These are phyloP conservation scores for Trimorus sp. DNA, from an alignment of 2,888 invertebrate genomes.

Conservation along the genomic window DNA sequence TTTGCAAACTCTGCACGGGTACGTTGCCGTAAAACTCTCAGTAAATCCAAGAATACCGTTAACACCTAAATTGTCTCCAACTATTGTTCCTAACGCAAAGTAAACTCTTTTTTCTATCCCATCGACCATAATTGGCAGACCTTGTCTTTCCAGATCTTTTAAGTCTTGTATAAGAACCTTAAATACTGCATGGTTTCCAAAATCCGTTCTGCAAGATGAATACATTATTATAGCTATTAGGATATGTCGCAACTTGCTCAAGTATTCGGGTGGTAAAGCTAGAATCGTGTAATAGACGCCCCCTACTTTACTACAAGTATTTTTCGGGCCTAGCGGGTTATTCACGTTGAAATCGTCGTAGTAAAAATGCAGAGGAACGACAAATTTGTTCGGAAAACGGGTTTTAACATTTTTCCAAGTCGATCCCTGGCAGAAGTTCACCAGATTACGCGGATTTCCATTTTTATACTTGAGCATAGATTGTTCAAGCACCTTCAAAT, in stretches of 20 bases:
- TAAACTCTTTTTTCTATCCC: conserved; percentile 15
- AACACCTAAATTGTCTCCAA: conserved; percentile 64
- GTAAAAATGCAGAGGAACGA: conserved; percentile 36
- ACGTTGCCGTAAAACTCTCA: conserved; percentile 55
- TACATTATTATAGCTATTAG: conserved; percentile 38
- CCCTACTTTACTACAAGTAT: conserved; percentile 32
- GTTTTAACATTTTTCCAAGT: conserved; percentile 31
- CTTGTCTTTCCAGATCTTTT: conserved; percentile 28
- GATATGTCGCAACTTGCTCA: conserved; percentile 25
- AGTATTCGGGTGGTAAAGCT: conserved; percentile 25
- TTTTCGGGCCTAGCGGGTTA: conserved; percentile 36
- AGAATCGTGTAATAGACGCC: conserved; percentile 45
- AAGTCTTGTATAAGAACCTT: conserved; percentile 25
- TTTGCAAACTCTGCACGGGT: conserved; percentile 61
- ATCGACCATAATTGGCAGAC: conserved; percentile 9
- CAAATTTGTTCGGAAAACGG: conserved; percentile 32
- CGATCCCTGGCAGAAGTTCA: conserved; percentile 32
- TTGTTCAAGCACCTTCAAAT: background rate
- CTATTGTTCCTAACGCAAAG: conserved; percentile 48
- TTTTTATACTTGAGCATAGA: background rate
- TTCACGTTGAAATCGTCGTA: conserved; percentile 46
- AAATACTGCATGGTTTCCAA: conserved; percentile 39
- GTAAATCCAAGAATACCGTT: conserved; percentile 54
- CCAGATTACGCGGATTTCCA: background rate
- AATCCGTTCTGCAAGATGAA: conserved; percentile 21